phyloP scores from a whole-genome alignment of 2,888 invertebrate species.

The Macrosoma leucophasiata region DNA sequence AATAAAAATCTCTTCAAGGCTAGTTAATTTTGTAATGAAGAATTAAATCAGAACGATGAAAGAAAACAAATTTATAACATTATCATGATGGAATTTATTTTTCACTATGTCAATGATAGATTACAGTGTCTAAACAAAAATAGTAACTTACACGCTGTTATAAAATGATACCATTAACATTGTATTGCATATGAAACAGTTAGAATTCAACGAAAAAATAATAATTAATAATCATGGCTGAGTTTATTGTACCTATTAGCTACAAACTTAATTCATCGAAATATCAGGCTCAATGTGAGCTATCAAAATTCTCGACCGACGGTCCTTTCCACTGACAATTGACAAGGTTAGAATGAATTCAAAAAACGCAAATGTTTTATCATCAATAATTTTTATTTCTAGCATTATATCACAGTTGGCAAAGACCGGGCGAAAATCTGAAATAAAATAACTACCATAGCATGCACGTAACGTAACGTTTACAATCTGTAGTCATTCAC shows the following conservation, averaged over 20 bases:
- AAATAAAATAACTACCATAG: slow-evolving; percentile 67
- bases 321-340: slow-evolving; percentile 55
- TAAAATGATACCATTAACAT: slow-evolving; percentile 51
- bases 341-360: slow-evolving; percentile 52
- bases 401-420: slow-evolving; percentile 61
- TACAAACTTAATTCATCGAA: slow-evolving; percentile 59
- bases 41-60: slow-evolving; percentile 20
- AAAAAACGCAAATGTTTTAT: slow-evolving; percentile 32
- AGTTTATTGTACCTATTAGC: slow-evolving; percentile 53
- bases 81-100: slow-evolving; percentile 68
- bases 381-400: slow-evolving; percentile 10
- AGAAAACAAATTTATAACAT: slow-evolving; percentile 40
- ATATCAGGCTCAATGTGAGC: slow-evolving; percentile 73
- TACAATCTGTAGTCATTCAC: slow-evolving; percentile 54
- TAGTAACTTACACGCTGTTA: slow-evolving; percentile 48
- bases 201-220: slow-evolving; percentile 47
- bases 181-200: slow-evolving; percentile 46
- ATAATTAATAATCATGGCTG: slow-evolving; percentile 57
- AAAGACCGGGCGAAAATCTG: slow-evolving; percentile 73
- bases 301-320: slow-evolving; percentile 62
- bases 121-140: slow-evolving; percentile 53
- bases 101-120: slow-evolving; percentile 60
- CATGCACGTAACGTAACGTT: slow-evolving; percentile 65
- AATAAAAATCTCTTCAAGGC: no score
- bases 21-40: no score